Percentiles rank a stretch among this genome's conserved stretches.
Evolutionary conservation across 2,797 vertebrate genomes (phyloP).

Genomic region (Anas georgica): DNA sequence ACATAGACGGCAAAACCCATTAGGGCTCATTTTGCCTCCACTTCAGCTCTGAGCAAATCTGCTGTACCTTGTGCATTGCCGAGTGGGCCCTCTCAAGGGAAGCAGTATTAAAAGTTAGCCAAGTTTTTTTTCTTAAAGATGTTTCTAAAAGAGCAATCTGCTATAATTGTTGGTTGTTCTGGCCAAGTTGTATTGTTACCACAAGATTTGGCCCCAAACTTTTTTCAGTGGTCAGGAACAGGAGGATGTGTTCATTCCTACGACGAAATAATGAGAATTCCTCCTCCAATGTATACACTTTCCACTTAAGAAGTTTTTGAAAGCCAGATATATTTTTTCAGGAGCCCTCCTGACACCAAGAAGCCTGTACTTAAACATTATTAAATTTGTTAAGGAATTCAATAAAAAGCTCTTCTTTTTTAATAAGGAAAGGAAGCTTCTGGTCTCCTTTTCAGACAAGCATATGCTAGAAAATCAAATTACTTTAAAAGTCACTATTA

Average conservation of each 20-base stretch:
- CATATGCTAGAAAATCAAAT: background rate
- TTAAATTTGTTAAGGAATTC: background rate
- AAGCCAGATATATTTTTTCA: background rate
- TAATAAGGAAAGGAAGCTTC: background rate
- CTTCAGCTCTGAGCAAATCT: background rate
- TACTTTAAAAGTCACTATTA: background rate
- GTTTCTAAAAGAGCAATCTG: background rate
- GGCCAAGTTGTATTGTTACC: background rate
- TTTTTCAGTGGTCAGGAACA: background rate
- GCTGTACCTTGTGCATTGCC: background rate
- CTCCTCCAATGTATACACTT: background rate
- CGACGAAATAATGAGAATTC: background rate
- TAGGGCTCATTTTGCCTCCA: background rate
- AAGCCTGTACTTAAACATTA: background rate
- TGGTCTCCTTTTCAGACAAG: background rate
- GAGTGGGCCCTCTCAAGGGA: background rate
- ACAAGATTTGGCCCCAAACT: background rate
- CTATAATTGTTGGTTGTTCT: background rate
- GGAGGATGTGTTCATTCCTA: background rate
- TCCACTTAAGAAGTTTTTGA: background rate
- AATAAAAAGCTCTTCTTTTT: background rate
- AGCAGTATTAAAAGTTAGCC: too few relatives aligned
- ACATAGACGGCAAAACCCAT: background rate
- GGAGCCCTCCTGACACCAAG: background rate
- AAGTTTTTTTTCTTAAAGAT: background rate